Evolutionary conservation across 2,888 invertebrate species (phyloP).

Genomic region (Liodrosophila aerea): DNA sequence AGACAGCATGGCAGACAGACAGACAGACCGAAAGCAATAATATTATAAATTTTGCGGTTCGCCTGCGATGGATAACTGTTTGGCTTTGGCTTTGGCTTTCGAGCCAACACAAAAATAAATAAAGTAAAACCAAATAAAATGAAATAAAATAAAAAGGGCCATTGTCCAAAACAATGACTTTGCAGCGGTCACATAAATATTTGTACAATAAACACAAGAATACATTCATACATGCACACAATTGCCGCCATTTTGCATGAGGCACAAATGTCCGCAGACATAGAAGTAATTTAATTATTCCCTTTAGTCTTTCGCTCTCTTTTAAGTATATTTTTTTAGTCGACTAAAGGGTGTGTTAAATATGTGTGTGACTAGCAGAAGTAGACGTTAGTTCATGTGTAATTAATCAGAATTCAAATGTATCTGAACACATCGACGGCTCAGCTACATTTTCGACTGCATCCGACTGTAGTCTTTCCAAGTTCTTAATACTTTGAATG

Average conservation of each 20-base stretch:
- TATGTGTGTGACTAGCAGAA: too few species aligned
- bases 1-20: not conserved
- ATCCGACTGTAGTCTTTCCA: too few species aligned
- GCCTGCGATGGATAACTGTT: constrained; percentile 23
- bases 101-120: constrained; percentile 7
- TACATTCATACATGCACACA: constrained; percentile 11
- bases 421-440: too few species aligned
- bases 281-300: constrained; percentile 73
- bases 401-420: too few species aligned
- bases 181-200: constrained; percentile 67
- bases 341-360: too few species aligned
- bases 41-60: constrained; percentile 48
- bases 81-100: constrained; percentile 25
- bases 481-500: too few species aligned
- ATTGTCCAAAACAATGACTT: constrained; percentile 47
- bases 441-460: too few species aligned
- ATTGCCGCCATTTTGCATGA: constrained; percentile 69
- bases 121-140: not conserved
- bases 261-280: constrained; percentile 60
- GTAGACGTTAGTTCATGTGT: too few species aligned
- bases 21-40: constrained; percentile 26
- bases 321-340: constrained; percentile 3
- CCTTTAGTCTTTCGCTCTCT: constrained; percentile 53
- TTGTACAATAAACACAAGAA: constrained; percentile 43
- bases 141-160: not conserved